These are phyloP conservation scores for Eulemur rufifrons DNA, from an alignment of 2,113 vertebrate genomes.

Conservation along the genomic window DNA sequence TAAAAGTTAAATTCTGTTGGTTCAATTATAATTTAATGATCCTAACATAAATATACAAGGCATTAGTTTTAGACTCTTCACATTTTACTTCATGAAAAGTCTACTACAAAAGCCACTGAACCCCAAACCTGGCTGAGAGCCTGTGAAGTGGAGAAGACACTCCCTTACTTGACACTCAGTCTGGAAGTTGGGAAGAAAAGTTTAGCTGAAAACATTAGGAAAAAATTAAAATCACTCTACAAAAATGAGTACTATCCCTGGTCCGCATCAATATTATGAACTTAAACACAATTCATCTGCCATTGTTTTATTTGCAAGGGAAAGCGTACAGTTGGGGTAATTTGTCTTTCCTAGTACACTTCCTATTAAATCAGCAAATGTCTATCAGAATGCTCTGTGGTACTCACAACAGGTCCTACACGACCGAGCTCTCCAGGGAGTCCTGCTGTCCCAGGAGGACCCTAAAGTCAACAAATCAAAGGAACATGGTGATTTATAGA, in stretches of 20 bases:
- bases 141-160: not conserved
- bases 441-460: constrained; percentile 92
- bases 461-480: constrained; percentile 84
- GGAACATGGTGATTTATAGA: not conserved
- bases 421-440: constrained; percentile 93
- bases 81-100: constrained; percentile 29
- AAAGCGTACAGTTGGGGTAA: not conserved
- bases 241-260: constrained; percentile 14
- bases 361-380: constrained; percentile 45
- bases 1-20: not conserved
- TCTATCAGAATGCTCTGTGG: not conserved
- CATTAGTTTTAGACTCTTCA: not conserved
- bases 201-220: not conserved
- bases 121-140: not conserved
- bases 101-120: not conserved
- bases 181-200: not conserved
- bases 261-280: not conserved
- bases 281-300: not conserved
- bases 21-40: not conserved
- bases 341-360: not conserved
- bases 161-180: not conserved
- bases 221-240: not conserved
- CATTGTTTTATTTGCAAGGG: not conserved
- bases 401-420: constrained; percentile 92
- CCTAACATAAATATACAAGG: not conserved